Conservation (phyloP, 2,113 vertebrate genomes). For the Empidonax traillii region DNA sequence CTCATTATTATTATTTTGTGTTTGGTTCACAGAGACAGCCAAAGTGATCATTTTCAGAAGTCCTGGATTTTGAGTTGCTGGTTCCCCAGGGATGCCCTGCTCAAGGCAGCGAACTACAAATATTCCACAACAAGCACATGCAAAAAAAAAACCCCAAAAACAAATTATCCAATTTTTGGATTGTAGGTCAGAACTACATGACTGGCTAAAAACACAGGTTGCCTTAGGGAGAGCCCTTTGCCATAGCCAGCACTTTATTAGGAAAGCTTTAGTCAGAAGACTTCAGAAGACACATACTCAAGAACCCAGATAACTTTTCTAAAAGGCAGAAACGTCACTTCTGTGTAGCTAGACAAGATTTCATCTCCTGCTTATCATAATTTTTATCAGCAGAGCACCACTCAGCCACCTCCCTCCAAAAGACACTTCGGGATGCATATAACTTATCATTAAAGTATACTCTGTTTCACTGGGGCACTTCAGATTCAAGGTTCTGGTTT, state of each 20-base stretch:
- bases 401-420: not conserved
- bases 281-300: not conserved
- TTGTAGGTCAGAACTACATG: not conserved
- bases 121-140: not conserved
- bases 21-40: not conserved
- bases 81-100: not conserved
- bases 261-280: not conserved
- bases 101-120: not conserved
- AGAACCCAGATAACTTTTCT: not conserved
- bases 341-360: not conserved
- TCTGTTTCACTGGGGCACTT: constrained; percentile 41
- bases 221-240: not conserved
- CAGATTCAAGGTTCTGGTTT: constrained; percentile 12
- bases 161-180: not conserved
- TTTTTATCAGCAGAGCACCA: not conserved
- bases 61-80: not conserved
- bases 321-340: not conserved
- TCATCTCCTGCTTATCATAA: not conserved
- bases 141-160: not conserved
- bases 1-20: not conserved
- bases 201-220: not conserved
- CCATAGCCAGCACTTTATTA: not conserved
- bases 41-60: not conserved
- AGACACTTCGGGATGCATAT: constrained; percentile 4
- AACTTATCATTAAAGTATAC: constrained; percentile 43